Percentiles rank a stretch among this genome's conserved stretches.
phyloP scores from a whole-genome alignment of 2,797 vertebrate genomes.

The Sphenodon punctatus region DNA sequence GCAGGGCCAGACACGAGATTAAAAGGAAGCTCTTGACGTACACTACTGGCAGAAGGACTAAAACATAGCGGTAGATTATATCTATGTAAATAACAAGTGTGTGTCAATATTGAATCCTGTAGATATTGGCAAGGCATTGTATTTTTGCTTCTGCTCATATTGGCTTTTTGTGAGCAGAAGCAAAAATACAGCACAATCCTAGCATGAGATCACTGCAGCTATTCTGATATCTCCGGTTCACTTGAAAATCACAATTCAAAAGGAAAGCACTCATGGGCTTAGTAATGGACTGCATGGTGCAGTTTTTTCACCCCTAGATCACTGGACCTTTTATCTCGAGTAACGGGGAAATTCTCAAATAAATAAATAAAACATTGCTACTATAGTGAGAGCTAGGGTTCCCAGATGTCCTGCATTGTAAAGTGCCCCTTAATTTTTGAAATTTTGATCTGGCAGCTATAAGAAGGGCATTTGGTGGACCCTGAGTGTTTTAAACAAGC shows the following conservation, averaged over 20 bases:
- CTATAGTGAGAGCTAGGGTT: no score
- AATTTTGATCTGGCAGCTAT: no score
- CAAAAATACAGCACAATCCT: not conserved
- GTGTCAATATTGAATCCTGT: not conserved
- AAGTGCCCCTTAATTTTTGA: no score
- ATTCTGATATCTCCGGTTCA: not conserved
- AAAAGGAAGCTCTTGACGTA: not conserved
- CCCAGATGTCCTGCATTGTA: no score
- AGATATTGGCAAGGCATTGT: not conserved
- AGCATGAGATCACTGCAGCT: no score
- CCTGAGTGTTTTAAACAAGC: no score
- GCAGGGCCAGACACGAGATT: not conserved
- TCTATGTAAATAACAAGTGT: not conserved
- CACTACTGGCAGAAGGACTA: not conserved
- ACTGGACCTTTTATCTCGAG: rapidly evolving
- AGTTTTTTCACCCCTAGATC: not conserved
- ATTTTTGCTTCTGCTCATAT: no score
- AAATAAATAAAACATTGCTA: no score
- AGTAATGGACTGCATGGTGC: not conserved
- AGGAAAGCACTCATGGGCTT: not conserved
- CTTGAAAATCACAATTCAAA: not conserved
- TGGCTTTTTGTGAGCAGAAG: not conserved
- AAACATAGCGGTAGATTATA: not conserved
- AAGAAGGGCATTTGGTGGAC: no score
- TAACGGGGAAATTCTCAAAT: no score